phyloP scores from a whole-genome alignment of 92 coral and sea anemone species.

The Parazoanthus darwini region DNA sequence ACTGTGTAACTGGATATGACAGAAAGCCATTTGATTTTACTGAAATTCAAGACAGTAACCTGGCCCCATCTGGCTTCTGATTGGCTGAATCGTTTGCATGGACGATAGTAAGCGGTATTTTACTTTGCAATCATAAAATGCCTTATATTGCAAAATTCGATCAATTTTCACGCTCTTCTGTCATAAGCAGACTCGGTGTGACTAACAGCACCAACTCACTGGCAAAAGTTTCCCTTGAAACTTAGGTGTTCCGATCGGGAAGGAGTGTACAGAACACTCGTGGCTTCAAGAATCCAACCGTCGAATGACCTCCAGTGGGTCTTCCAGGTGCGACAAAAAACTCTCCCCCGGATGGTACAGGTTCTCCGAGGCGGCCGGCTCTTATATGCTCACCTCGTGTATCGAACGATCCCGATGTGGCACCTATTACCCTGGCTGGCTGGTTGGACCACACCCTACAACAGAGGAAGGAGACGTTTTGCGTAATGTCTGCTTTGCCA shows the following conservation, averaged over 20 bases:
- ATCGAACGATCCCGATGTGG: constrained; percentile 60
- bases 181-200: no score
- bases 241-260: constrained; percentile 1
- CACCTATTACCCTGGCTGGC: constrained; percentile 76
- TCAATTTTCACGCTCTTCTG: no score
- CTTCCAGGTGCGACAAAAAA: constrained; percentile 59
- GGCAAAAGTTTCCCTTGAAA: not conserved
- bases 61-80: no score
- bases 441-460: constrained; percentile 30
- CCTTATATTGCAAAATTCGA: no score
- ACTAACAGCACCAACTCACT: no score
- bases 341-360: constrained; percentile 84
- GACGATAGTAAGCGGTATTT: no score
- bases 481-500: constrained; percentile 31
- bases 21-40: no score
- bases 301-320: not conserved
- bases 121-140: no score
- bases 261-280: not conserved
- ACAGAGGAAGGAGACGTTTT: constrained; percentile 10
- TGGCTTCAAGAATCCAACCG: constrained; percentile 27
- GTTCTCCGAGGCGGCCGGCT: constrained; percentile 73
- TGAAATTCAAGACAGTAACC: no score
- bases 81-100: no score
- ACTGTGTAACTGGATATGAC: no score
- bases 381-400: constrained; percentile 74